Conservation (phyloP, 2,888 invertebrate species). For the Acheta domesticus region DNA sequence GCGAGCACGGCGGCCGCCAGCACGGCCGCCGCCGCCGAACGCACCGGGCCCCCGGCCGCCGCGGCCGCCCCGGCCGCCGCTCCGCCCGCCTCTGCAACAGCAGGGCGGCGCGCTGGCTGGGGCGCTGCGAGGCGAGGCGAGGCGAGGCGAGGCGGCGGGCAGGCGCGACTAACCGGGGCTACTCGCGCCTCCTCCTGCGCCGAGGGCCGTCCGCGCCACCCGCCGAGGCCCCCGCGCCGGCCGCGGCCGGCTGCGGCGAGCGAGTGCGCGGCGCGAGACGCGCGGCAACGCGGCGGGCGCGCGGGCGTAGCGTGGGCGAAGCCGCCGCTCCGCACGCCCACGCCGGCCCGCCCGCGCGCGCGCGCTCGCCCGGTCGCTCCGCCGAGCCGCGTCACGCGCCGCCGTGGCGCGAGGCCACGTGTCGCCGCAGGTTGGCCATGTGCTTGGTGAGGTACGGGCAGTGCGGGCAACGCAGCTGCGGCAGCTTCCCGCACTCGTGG, state of each 20-base stretch:
- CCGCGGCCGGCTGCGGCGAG: too few species aligned
- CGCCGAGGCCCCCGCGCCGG: too few species aligned
- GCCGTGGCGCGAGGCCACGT: slow-evolving; percentile 21
- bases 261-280: too few species aligned
- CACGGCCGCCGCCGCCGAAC: background rate
- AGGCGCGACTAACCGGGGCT: too few species aligned
- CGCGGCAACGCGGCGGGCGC: background rate
- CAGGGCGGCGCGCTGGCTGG: too few species aligned
- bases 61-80: too few species aligned
- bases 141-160: too few species aligned
- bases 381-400: background rate
- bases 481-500: slow-evolving; percentile 9
- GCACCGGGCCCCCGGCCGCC: too few species aligned
- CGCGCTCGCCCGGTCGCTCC: background rate
- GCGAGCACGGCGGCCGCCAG: background rate
- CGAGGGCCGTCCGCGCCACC: too few species aligned
- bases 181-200: too few species aligned
- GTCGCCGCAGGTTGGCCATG: slow-evolving; percentile 10
- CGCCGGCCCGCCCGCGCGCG: background rate
- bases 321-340: background rate
- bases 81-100: too few species aligned
- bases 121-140: too few species aligned
- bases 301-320: background rate
- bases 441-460: slow-evolving; percentile 18
- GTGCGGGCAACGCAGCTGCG: slow-evolving; percentile 1